Evolutionary conservation across 1,140 invertebrate species (phyloP), one percentile per base, ranked within the genome.

Genomic region (Aporrectodea caliginosa): DNA sequence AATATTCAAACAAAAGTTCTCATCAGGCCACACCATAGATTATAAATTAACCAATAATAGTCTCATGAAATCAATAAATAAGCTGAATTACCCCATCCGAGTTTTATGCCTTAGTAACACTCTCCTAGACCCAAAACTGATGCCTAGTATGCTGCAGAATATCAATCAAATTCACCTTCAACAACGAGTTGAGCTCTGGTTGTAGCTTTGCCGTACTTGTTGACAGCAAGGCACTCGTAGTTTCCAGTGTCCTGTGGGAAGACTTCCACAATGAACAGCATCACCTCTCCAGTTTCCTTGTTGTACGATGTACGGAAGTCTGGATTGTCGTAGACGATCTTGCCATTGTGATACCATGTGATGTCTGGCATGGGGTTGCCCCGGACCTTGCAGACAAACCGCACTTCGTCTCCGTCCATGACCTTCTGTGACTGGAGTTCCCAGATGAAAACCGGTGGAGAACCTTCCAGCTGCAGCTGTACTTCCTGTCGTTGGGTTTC

Each of bases 401-500:
- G 90, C 32, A 95, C 93, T 84, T 93, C 92, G 85, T 97, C 94
- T 69, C 95, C 94, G 87, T 98, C 95, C 95, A 97, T 98, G 6
- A 97, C 93, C 83, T 92, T 92, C 0, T 93, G 88, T 27, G 93
- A 91, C 72, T 91, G 90, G 74, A 95, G 89, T 83, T 91, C 91
- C 84, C 91, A 91, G 22, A 92, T 89, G 83, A 97, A 95, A 81
- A 91, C 90, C 30, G 95, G 95, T 29, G 93, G 91, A 82, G 91
- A 89, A n/a, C 87, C 84, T 30, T 92, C 89, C 31, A 78, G 29
- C 2, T 35, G 30, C 30, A 81, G 69, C 22, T 32, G 30, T 1
- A 76, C 35, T 68, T 81, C 80, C 35, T 81, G 80, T 43, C 80
- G 34, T 33, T 81, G 76, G 1, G 77, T 81, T 72, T 81, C 80